These are phyloP conservation scores for Oscheius myriophilus DNA, from an alignment of 2,888 invertebrate genomes.

Conservation along the genomic window DNA sequence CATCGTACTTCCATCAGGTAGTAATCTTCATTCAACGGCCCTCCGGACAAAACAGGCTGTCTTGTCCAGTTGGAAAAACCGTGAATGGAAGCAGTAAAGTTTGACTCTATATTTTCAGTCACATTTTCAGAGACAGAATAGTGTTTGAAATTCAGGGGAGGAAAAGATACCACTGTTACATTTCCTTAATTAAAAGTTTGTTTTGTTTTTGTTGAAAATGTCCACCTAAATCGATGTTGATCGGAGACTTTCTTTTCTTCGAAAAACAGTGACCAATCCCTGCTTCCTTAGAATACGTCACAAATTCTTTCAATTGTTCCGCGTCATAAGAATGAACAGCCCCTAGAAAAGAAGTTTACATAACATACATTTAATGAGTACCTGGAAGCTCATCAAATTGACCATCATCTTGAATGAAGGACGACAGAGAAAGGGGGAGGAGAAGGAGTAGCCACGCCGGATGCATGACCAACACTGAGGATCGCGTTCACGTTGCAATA, in stretches of 20 bases:
- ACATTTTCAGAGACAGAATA: slow-evolving; percentile 5
- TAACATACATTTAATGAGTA: no score
- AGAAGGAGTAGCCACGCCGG: no score
- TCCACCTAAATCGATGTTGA: slow-evolving; percentile 13
- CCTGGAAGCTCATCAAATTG: no score
- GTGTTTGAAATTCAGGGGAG: slow-evolving; percentile 8
- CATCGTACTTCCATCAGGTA: slow-evolving; percentile 10
- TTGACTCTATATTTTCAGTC: neutral
- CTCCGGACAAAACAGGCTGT: slow-evolving; percentile 9
- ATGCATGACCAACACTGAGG: no score
- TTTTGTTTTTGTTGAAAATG: neutral
- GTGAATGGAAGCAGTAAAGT: neutral
- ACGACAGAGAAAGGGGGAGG: no score
- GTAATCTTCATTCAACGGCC: slow-evolving; percentile 16
- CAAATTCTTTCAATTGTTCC: no score
- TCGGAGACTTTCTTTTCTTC: slow-evolving; percentile 15
- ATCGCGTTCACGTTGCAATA: no score
- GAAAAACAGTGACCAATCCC: neutral
- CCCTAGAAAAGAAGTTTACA: no score
- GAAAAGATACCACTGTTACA: neutral
- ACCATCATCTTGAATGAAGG: no score
- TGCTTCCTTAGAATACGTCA: no score
- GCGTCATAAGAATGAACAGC: no score
- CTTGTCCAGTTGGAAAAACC: slow-evolving; percentile 13
- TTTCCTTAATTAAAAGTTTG: neutral